These are phyloP conservation scores for Orchesella flavescens DNA, from an alignment of 2,888 invertebrate genomes.

Conservation along the genomic window DNA sequence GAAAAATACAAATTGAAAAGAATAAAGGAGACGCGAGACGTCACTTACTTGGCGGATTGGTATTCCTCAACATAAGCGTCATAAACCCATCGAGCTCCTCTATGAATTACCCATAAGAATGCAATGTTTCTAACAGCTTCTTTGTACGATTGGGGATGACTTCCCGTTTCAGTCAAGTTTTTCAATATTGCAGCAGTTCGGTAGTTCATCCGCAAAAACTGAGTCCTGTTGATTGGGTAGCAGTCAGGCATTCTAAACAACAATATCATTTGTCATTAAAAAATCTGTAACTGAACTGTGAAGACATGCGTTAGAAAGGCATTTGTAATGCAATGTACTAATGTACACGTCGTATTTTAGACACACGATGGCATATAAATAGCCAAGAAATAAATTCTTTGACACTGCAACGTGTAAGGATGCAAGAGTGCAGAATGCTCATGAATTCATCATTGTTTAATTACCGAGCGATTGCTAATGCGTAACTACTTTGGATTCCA, in stretches of 20 bases:
- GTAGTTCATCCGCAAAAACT: conserved; percentile 71
- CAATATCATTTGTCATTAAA: conserved; percentile 6
- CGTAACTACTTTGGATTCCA: too few relatives aligned
- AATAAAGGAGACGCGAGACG: not conserved
- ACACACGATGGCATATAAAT: not conserved
- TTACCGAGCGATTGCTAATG: too few relatives aligned
- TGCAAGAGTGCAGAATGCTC: too few relatives aligned
- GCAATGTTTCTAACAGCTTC: conserved; percentile 72
- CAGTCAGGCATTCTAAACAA: conserved; percentile 70
- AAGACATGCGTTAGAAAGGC: too few relatives aligned
- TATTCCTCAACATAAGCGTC: conserved; percentile 72
- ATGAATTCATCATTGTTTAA: too few relatives aligned
- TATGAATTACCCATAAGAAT: conserved; percentile 73
- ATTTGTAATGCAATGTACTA: too few relatives aligned
- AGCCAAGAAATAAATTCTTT: not conserved
- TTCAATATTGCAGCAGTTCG: conserved; percentile 69
- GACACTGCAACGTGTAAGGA: too few relatives aligned
- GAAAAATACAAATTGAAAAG: not conserved
- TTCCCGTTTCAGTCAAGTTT: conserved; percentile 66
- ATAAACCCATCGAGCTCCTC: conserved; percentile 73
- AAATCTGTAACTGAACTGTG: conserved; percentile 13
- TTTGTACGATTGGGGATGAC: conserved; percentile 67
- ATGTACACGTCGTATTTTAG: too few relatives aligned
- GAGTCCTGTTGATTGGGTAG: conserved; percentile 69
- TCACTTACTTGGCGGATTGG: conserved; percentile 69